Percentiles rank a stretch among this genome's conserved stretches.
Evolutionary conservation across 2,797 vertebrate species (phyloP).

Genomic region (Hippocampus kuda): DNA sequence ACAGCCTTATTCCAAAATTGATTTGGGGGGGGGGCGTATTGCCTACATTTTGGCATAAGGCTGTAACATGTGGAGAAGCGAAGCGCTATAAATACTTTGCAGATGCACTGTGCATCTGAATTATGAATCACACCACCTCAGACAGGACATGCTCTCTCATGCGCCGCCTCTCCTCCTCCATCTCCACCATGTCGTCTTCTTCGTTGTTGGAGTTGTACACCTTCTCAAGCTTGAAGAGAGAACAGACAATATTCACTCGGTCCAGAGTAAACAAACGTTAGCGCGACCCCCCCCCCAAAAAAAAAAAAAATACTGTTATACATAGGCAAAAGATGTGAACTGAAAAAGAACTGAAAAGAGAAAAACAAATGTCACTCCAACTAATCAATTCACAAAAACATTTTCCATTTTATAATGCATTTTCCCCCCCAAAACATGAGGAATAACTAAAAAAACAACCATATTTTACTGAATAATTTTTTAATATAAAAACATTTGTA

Average conservation of each 20-base stretch:
- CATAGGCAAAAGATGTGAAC: too few species aligned
- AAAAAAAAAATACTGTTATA: too few species aligned
- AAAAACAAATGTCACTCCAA: too few species aligned
- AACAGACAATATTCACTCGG: background rate
- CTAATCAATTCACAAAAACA: too few species aligned
- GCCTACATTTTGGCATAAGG: background rate
- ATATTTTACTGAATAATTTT: too few species aligned
- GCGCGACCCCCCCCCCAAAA: too few species aligned
- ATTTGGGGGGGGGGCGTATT: background rate
- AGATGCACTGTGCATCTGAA: background rate
- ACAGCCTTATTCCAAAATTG: background rate
- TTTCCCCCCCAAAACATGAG: too few species aligned
- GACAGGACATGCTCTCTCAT: slow-evolving; percentile 94
- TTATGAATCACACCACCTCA: slow-evolving; percentile 65
- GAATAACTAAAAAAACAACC: too few species aligned
- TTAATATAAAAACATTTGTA: too few species aligned
- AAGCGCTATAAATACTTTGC: background rate
- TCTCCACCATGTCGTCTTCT: slow-evolving; percentile 88
- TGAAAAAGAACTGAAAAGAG: too few species aligned
- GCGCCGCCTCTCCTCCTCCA: slow-evolving; percentile 86
- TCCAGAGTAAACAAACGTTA: too few species aligned
- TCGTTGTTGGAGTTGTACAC: slow-evolving; percentile 79
- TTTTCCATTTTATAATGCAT: too few species aligned
- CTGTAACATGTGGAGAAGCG: background rate
- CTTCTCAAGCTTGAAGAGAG: slow-evolving; percentile 79